Percentiles rank a stretch among this genome's conserved stretches.
These are phyloP conservation scores for Steatornis caripensis DNA, from an alignment of 2,113 vertebrate species.

Conservation along the genomic window DNA sequence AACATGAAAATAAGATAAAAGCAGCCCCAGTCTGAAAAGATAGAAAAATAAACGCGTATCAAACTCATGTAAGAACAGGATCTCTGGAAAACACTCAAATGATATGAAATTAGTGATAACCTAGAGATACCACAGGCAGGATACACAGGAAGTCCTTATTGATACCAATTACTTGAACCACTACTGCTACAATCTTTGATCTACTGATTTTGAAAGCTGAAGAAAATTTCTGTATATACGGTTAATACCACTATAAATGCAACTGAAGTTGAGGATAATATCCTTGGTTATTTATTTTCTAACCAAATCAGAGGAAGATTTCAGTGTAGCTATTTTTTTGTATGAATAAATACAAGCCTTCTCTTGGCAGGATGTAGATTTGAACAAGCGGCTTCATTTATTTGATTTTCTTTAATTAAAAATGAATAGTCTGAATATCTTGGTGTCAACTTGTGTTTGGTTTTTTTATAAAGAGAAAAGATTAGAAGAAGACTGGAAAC, in stretches of 20 bases:
- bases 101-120: background rate
- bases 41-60: background rate
- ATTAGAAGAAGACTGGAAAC: background rate
- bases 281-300: background rate
- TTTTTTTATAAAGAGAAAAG: background rate
- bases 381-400: background rate
- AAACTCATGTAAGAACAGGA: background rate
- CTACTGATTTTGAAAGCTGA: background rate
- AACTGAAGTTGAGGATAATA: background rate
- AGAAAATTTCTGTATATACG: background rate
- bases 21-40: background rate
- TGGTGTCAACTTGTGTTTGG: rapidly evolving
- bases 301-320: background rate
- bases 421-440: background rate
- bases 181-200: background rate
- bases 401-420: background rate
- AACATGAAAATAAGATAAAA: background rate
- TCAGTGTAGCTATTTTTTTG: background rate
- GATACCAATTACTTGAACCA: background rate
- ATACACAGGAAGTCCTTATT: background rate
- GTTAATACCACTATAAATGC: background rate
- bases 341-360: rapidly evolving
- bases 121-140: background rate
- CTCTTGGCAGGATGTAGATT: background rate
- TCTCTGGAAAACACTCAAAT: background rate